Conservation (phyloP, 2,113 vertebrate species). For the Tretioscincus oriximinensis region DNA sequence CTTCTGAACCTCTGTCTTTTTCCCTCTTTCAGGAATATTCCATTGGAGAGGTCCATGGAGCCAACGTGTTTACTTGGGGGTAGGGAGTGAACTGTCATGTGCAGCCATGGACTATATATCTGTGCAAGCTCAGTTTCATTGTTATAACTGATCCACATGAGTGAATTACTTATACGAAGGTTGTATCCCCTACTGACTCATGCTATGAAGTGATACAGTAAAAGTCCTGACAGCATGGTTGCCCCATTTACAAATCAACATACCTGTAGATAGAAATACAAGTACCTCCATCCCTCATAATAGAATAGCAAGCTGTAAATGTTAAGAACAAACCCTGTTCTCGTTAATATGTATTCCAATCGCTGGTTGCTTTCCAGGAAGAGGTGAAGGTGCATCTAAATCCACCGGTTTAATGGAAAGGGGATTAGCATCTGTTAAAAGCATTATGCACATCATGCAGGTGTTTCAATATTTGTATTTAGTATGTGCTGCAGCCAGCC, state of each 20-base stretch:
- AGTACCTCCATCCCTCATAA: slow-evolving; percentile 16
- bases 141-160: neutral
- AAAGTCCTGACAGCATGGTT: neutral
- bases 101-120: too few relatives aligned
- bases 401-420: slow-evolving; percentile 60
- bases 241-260: neutral
- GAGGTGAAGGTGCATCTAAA: slow-evolving; percentile 69
- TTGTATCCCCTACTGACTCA: neutral
- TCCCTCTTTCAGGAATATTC: too few relatives aligned
- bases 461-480: slow-evolving; percentile 85
- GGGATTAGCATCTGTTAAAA: slow-evolving; percentile 84
- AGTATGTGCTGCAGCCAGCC: slow-evolving; percentile 77
- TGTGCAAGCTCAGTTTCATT: neutral
- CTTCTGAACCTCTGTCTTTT: too few relatives aligned
- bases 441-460: slow-evolving; percentile 77
- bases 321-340: slow-evolving; percentile 30
- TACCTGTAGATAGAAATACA: slow-evolving; percentile 38
- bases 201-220: slow-evolving; percentile 3
- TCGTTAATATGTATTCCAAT: slow-evolving; percentile 55
- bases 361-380: slow-evolving; percentile 66
- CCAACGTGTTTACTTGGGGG: too few relatives aligned
- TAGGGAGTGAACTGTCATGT: too few relatives aligned
- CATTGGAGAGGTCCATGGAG: too few relatives aligned
- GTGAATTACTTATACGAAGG: neutral
- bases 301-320: slow-evolving; percentile 24